Conservation (phyloP, 2,888 invertebrate genomes). For the Euproctis similis region DNA sequence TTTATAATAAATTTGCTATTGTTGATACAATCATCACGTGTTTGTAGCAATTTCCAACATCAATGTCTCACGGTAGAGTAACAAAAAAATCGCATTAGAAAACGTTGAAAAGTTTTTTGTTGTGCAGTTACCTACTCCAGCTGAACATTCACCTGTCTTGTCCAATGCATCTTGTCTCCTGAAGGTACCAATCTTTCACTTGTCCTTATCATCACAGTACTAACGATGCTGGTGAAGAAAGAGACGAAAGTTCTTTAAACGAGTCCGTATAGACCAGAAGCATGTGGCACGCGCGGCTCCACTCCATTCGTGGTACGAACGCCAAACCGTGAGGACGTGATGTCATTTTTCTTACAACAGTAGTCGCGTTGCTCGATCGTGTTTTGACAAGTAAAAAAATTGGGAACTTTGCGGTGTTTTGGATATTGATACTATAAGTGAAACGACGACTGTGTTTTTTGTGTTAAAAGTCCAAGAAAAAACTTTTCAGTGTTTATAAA, state of each 20-base stretch:
- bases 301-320: slow-evolving; percentile 67
- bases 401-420: too few species aligned
- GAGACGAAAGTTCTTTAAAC: slow-evolving; percentile 46
- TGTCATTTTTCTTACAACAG: slow-evolving; percentile 30
- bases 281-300: slow-evolving; percentile 70
- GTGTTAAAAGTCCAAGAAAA: too few species aligned
- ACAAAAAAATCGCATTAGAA: slow-evolving; percentile 53
- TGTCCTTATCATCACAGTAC: slow-evolving; percentile 51
- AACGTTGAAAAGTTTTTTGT: slow-evolving; percentile 63
- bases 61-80: slow-evolving; percentile 36
- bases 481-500: too few species aligned
- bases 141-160: slow-evolving; percentile 67
- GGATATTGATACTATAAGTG: too few species aligned
- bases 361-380: slow-evolving; percentile 52
- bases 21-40: too few species aligned
- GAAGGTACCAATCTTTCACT: slow-evolving; percentile 34
- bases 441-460: slow-evolving; percentile 27
- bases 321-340: slow-evolving; percentile 46
- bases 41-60: slow-evolving; percentile 27
- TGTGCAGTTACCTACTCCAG: slow-evolving; percentile 51
- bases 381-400: slow-evolving; percentile 60
- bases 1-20: too few species aligned
- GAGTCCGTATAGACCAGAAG: slow-evolving; percentile 37
- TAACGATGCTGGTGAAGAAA: slow-evolving; percentile 40
- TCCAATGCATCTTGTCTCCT: slow-evolving; percentile 34